Evolutionary conservation across 2,113 vertebrate genomes (phyloP), one percentile per base, ranked within the genome.

Genomic region (Pterophyllum scalare): DNA sequence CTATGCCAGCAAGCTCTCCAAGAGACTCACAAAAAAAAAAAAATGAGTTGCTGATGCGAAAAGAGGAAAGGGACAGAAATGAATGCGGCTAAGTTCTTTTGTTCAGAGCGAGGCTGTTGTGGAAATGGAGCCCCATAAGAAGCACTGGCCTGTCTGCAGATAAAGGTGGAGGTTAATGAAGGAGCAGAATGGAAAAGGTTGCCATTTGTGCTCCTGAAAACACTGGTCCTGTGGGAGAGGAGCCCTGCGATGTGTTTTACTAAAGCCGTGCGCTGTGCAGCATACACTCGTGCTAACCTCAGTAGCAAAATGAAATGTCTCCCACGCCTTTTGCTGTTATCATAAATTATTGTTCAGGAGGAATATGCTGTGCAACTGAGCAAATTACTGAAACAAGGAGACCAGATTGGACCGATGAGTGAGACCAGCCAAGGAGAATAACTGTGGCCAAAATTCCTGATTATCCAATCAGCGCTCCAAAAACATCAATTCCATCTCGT

Each of bases 11-110:
- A 91, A 86, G 88, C 94, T 95, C 95, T 95, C 94, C 93, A 86
- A 96, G 91, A 93, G 94, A 94, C 93, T 96, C 95, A 95, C 96
- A 96, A 97, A 96, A 94, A 94, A 95, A 96, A 96, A 92, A 95
- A 96, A 97, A 96, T 94, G 94, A 95, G 85, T 96, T 96, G 95
- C 96, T 96, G 94, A 96, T 94, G 94, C 94, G 93, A 89, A 88
- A 87, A 95, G 91, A 94, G 92, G 93, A 92, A 75, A 91, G 90
- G 59, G 72, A 35, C 38, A 84, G 93, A 94, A 93, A 94, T 95
- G 91, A 96, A 96, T 82, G 78, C 31, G 22, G 62, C 77, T 64
- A 59, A 38, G 28, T 83, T 90, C 84, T 84, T 89, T 94, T 90
- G 95, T 95, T 95, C 87, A 77, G 89, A 94, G 94, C 91, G 43